Base-by-base conservation (phyloP, 2,113 vertebrate genomes). In the Centropus bengalensis region DNA sequence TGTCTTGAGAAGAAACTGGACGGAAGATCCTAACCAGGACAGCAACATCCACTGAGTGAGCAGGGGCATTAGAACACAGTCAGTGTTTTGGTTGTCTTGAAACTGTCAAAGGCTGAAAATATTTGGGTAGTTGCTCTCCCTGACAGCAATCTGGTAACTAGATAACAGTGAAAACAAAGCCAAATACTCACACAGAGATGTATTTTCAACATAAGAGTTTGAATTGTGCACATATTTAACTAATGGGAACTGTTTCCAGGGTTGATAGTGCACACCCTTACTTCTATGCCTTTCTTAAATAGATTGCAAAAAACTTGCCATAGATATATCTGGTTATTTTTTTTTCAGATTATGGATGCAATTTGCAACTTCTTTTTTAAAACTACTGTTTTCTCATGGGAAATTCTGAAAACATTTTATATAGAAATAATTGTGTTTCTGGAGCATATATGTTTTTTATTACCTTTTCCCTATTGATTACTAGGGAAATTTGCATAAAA, bases 381-480 rank as follows among this genome's bases (percentile, higher is more conserved):
- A 95, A 49, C 71, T 75, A 40, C 49, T 70, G 13, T 81, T 68
- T 86, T 95, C 95, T 93, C 95, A 68, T 78, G 93, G 91, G 94
- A 94, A 81, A 94, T 94, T 95, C 69, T 86, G 68, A 83, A 88
- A 94, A 83, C 40, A 64, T 71, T 78, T 94, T 84, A 47, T 75
- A 88, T 84, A 93, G 88, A 86, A 90, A 81, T 94, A 78, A 88
- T 90, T 94, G 76, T 83, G 73, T 94, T 96, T 93, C 85, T 83
- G 84, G 60, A 91, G 60, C 73, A 86, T 91, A 78, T 90, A 94
- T 95, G 12, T 1, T 93, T 95, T 94, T 96, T 64, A 92, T 94
- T 44, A 64, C 68, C 68, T 91, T 95, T 94, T 91, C 64, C 82
- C 82, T 64, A 90, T 95, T 93, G 95, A 96, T 91, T 96, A 75